Percentiles rank a stretch among this genome's conserved stretches.
These are phyloP conservation scores for Drosophila paulistorum DNA, from an alignment of 1,140 invertebrate genomes.

Conservation along the genomic window DNA sequence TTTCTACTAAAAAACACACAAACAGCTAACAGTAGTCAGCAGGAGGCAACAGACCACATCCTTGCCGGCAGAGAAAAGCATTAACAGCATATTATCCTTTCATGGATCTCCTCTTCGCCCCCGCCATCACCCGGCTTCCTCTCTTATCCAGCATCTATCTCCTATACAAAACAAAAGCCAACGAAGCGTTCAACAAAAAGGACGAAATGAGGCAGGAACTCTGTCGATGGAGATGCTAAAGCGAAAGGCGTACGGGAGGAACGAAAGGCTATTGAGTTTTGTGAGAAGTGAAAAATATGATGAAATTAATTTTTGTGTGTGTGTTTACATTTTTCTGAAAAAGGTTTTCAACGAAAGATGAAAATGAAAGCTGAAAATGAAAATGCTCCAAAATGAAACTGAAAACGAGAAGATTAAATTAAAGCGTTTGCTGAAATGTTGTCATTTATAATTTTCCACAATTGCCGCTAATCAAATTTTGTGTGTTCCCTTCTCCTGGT, in stretches of 20 bases:
- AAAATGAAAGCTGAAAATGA: slow-evolving; percentile 55
- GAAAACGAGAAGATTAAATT: slow-evolving; percentile 62
- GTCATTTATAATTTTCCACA: slow-evolving; percentile 79
- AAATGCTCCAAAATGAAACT: slow-evolving; percentile 47
- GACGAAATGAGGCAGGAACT: slow-evolving; percentile 41
- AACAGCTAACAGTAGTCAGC: slow-evolving; percentile 11
- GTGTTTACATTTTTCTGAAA: slow-evolving; percentile 52
- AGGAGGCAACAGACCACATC: slow-evolving; percentile 53
- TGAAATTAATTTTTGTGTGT: slow-evolving; percentile 80
- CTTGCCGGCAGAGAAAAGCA: slow-evolving; percentile 41
- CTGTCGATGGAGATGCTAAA: slow-evolving; percentile 19
- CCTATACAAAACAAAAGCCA: slow-evolving; percentile 71
- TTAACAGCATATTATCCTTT: slow-evolving; percentile 78
- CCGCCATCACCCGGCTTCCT: not conserved
- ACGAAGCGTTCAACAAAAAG: slow-evolving; percentile 64
- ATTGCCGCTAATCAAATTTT: slow-evolving; percentile 77
- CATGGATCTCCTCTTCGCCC: slow-evolving; percentile 8
- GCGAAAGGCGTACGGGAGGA: slow-evolving; percentile 21
- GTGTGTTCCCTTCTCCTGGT: slow-evolving; percentile 2
- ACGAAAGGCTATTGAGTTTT: slow-evolving; percentile 47
- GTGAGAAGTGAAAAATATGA: slow-evolving; percentile 74
- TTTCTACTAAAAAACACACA: slow-evolving; percentile 56
- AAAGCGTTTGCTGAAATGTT: slow-evolving; percentile 74
- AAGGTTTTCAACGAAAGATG: slow-evolving; percentile 4
- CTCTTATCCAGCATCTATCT: not conserved